Evolutionary conservation across 1,140 invertebrate genomes (phyloP).

Genomic region (Orius laevigatus): DNA sequence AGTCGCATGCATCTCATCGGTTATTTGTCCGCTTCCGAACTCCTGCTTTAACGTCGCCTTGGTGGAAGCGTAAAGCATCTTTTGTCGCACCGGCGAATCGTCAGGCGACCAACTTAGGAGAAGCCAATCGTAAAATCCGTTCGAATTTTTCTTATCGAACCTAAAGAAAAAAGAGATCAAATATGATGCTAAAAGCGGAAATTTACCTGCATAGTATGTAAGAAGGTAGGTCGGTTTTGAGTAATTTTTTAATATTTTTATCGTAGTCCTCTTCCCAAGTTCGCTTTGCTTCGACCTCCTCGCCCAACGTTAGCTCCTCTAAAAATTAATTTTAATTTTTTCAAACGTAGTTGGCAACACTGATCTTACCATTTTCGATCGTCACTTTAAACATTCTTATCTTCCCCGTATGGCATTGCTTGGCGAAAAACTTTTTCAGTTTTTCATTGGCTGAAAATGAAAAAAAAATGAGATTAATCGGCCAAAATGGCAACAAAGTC

Average conservation of each 20-base stretch:
- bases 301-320: constrained; percentile 63
- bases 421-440: constrained; percentile 62
- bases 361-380: constrained; percentile 62
- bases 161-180: constrained; percentile 29
- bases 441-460: constrained; percentile 69
- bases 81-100: constrained; percentile 71
- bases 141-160: constrained; percentile 58
- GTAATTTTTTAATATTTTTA: constrained; percentile 51
- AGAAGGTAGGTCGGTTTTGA: constrained; percentile 78
- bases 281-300: constrained; percentile 44
- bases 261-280: constrained; percentile 84
- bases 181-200: constrained; percentile 11
- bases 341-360: not conserved
- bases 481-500: too few relatives aligned
- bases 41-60: constrained; percentile 94
- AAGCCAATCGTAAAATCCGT: constrained; percentile 82
- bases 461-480: too few relatives aligned
- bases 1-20: constrained; percentile 82
- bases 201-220: constrained; percentile 74
- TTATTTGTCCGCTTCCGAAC: constrained; percentile 80
- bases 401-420: constrained; percentile 65
- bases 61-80: constrained; percentile 98
- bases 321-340: constrained; percentile 24
- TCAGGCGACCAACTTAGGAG: constrained; percentile 92
- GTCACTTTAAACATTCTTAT: constrained; percentile 64